These are phyloP conservation scores for Neoseiulus cucumeris DNA, from an alignment of 1,140 invertebrate species.

Conservation along the genomic window DNA sequence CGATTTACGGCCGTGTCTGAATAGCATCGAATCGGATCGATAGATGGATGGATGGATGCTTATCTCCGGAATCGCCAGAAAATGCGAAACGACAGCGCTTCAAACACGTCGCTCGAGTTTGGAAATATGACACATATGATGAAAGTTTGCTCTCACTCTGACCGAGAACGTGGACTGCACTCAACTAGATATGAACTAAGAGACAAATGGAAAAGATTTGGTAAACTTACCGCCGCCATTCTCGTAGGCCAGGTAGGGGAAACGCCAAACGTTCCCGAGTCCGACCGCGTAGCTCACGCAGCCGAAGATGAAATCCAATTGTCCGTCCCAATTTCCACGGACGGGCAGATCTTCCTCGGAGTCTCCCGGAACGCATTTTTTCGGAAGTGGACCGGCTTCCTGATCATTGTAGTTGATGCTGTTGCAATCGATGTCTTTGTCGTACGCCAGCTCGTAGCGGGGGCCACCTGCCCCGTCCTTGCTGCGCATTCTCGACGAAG, in stretches of 20 bases:
- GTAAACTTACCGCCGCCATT: conserved; percentile 26
- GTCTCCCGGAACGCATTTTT: not conserved
- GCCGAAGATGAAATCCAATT: conserved; percentile 68
- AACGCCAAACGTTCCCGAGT: conserved; percentile 66
- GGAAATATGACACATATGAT: too few species aligned
- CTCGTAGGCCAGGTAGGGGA: conserved; percentile 33
- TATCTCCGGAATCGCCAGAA: too few species aligned
- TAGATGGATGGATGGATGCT: too few species aligned
- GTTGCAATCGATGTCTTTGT: not conserved
- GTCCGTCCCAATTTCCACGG: conserved; percentile 55
- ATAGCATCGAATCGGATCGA: too few species aligned
- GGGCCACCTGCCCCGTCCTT: not conserved
- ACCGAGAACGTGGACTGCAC: too few species aligned
- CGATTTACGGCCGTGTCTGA: too few species aligned
- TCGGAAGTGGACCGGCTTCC: not conserved
- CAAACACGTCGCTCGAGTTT: too few species aligned
- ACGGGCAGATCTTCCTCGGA: conserved; percentile 31
- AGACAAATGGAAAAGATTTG: too few species aligned
- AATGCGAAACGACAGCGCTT: too few species aligned
- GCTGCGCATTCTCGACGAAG: not conserved
- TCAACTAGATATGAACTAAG: too few species aligned
- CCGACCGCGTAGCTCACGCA: conserved; percentile 80
- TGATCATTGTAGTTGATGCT: not conserved
- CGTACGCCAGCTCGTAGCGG: conserved; percentile 6
- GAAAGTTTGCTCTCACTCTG: too few species aligned